These are phyloP conservation scores for Alcedo atthis DNA, from an alignment of 2,797 vertebrate genomes.

Conservation along the genomic window DNA sequence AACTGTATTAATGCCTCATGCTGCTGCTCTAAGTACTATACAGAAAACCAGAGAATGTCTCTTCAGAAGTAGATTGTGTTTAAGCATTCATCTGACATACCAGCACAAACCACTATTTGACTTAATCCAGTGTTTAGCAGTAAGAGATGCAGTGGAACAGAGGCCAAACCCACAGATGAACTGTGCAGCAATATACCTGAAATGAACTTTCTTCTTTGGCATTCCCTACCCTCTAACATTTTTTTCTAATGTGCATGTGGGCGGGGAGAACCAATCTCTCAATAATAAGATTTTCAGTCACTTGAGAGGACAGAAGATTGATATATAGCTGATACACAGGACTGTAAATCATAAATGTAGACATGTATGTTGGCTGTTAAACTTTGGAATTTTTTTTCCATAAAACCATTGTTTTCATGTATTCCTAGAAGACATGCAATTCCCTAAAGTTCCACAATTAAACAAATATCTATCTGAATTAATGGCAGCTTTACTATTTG, in stretches of 20 bases:
- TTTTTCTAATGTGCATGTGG: neutral
- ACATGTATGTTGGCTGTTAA: neutral
- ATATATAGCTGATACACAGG: neutral
- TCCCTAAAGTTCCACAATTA: neutral
- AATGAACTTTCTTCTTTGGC: neutral
- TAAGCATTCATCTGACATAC: neutral
- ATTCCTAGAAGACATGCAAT: neutral
- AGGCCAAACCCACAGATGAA: neutral
- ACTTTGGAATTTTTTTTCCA: neutral
- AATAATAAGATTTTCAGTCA: neutral
- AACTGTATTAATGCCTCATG: neutral
- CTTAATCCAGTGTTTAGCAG: neutral
- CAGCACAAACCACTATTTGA: neutral
- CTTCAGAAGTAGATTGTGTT: conserved; percentile 7
- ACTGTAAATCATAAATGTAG: neutral
- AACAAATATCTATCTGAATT: neutral
- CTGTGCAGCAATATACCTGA: neutral
- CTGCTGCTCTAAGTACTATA: neutral
- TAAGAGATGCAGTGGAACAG: neutral
- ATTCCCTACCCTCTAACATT: neutral
- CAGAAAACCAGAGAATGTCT: neutral
- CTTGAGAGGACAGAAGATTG: neutral
- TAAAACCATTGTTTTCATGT: neutral
- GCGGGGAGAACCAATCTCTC: neutral
- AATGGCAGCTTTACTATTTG: neutral